Conservation (phyloP, 2,113 vertebrate species). For the Rhinoderma darwinii region DNA sequence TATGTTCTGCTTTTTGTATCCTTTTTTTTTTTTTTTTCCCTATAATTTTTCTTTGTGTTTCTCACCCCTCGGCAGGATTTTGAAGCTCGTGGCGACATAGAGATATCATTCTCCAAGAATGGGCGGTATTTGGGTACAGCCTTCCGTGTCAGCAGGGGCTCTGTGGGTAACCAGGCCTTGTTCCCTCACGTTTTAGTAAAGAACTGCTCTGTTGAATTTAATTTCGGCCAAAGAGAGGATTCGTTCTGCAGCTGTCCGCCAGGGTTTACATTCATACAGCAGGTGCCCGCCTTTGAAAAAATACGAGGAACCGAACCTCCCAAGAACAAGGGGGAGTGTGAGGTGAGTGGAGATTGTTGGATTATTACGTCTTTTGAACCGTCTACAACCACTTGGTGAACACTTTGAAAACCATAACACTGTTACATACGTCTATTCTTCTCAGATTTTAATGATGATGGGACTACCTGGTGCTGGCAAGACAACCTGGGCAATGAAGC, state of each 20-base stretch:
- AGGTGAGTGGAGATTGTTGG: conserved; percentile 77
- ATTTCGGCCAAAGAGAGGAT: conserved; percentile 84
- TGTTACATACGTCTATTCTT: background rate
- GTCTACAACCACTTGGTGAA: too few relatives aligned
- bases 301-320: conserved; percentile 83
- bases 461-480: conserved; percentile 89
- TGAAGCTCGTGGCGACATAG: conserved; percentile 80
- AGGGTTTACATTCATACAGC: conserved; percentile 85
- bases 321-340: conserved; percentile 84
- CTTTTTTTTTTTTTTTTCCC: background rate
- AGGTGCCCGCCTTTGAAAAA: conserved; percentile 76
- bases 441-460: conserved; percentile 91
- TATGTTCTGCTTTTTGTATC: background rate
- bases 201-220: conserved; percentile 91
- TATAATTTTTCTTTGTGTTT: background rate
- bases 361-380: background rate
- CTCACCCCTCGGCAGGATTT: conserved; percentile 76
- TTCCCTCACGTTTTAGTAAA: conserved; percentile 90
- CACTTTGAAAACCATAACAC: background rate
- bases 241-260: conserved; percentile 80
- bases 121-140: conserved; percentile 82
- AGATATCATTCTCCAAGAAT: conserved; percentile 86
- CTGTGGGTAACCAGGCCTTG: conserved; percentile 78
- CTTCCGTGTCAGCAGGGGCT: conserved; percentile 77
- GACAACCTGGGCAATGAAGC: conserved; percentile 88